Percentiles rank a stretch among this genome's conserved stretches.
These are phyloP conservation scores for Trogon surrucura DNA, from an alignment of 2,113 vertebrate genomes.

Conservation along the genomic window DNA sequence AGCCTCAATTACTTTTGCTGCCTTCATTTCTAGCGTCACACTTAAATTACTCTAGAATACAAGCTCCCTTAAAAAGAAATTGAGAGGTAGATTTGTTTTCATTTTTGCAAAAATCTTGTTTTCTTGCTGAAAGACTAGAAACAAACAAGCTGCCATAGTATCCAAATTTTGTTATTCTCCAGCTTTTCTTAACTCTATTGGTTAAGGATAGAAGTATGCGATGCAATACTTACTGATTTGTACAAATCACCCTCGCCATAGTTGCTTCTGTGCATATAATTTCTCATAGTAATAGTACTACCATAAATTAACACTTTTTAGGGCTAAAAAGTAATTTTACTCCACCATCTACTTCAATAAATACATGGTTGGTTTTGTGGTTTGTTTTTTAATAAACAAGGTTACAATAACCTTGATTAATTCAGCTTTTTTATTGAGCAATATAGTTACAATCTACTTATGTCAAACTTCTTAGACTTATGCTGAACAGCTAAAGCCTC, in stretches of 20 bases:
- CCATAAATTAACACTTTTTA: not conserved
- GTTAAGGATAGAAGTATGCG: not conserved
- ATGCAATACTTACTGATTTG: not conserved
- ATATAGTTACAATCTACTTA: not conserved
- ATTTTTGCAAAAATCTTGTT: not conserved
- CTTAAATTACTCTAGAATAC: not conserved
- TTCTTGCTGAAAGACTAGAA: not conserved
- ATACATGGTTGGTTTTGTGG: not conserved
- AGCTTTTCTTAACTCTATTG: not conserved
- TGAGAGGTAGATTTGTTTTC: not conserved
- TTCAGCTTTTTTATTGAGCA: not conserved
- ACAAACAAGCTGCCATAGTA: not conserved
- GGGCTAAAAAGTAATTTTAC: not conserved
- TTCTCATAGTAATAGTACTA: not conserved
- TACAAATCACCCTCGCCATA: not conserved
- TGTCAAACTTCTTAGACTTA: not conserved
- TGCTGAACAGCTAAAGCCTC: not conserved
- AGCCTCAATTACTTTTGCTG: not conserved
- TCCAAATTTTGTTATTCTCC: not conserved
- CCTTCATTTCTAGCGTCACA: not conserved
- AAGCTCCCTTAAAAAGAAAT: not conserved
- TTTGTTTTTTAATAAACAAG: not conserved
- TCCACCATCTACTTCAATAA: not conserved
- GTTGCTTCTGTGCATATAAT: not conserved
- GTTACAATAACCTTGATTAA: slow-evolving; percentile 7